A percentile compares a stretch with the other conserved stretches of the same genome.
phyloP scores from a whole-genome alignment of 2,797 vertebrate species.

The Betta splendens region DNA sequence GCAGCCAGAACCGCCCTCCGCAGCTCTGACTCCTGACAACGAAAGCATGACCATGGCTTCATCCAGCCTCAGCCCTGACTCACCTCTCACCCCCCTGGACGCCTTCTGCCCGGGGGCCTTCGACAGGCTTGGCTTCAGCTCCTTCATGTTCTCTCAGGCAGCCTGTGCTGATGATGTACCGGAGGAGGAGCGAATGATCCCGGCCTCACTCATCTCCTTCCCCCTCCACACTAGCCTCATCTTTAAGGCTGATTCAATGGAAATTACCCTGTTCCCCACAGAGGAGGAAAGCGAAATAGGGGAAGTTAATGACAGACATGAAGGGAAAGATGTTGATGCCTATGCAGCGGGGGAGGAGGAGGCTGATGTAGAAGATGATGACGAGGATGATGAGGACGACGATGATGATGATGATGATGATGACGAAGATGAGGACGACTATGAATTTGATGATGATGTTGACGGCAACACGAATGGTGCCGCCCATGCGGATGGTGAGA shows the following conservation, averaged over 20 bases:
- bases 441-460: slow-evolving; percentile 29
- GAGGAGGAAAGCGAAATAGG: slow-evolving; percentile 79
- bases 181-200: slow-evolving; percentile 87
- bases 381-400: slow-evolving; percentile 76
- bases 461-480: slow-evolving; percentile 39
- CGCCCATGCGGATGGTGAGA: slow-evolving; percentile 31
- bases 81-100: slow-evolving; percentile 74
- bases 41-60: slow-evolving; percentile 77
- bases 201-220: slow-evolving; percentile 90
- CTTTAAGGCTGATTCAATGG: slow-evolving; percentile 93
- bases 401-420: slow-evolving; percentile 43
- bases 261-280: slow-evolving; percentile 88
- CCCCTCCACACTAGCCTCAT: slow-evolving; percentile 92
- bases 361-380: slow-evolving; percentile 83
- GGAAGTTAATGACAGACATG: slow-evolving; percentile 61
- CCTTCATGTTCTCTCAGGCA: slow-evolving; percentile 77
- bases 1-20: slow-evolving; percentile 49
- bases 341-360: slow-evolving; percentile 85
- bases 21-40: slow-evolving; percentile 67
- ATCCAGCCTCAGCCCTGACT: slow-evolving; percentile 70
- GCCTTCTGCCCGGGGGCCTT: slow-evolving; percentile 79
- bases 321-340: slow-evolving; percentile 78
- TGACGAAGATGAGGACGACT: slow-evolving; percentile 37
- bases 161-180: slow-evolving; percentile 74
- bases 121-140: slow-evolving; percentile 66